These are phyloP conservation scores for Ptilonorhynchus violaceus DNA, from an alignment of 2,113 vertebrate species.

Conservation along the genomic window DNA sequence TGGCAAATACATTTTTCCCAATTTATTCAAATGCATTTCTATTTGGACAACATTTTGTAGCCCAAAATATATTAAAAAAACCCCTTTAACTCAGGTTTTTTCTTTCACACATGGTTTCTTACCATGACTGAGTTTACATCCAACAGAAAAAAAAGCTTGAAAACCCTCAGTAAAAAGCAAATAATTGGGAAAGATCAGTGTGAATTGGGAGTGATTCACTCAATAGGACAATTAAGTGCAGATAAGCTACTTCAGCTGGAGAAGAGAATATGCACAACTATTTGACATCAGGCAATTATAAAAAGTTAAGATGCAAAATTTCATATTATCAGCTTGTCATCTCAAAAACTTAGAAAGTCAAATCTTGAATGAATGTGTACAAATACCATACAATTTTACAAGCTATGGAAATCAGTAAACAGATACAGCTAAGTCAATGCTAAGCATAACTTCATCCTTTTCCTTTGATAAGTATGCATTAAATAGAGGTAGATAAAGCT, in stretches of 20 bases:
- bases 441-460: neutral
- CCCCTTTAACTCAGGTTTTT: neutral
- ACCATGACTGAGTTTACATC: neutral
- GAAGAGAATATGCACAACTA: neutral
- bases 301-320: neutral
- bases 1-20: neutral
- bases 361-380: neutral
- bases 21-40: neutral
- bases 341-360: neutral
- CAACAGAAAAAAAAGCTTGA: neutral
- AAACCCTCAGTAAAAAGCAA: neutral
- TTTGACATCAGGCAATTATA: neutral
- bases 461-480: neutral
- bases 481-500: neutral
- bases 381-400: neutral
- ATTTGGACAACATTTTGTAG: neutral
- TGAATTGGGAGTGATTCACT: neutral
- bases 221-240: neutral
- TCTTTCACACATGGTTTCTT: neutral
- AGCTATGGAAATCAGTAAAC: neutral
- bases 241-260: neutral
- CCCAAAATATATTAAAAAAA: neutral
- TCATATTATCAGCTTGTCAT: neutral
- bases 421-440: neutral
- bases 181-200: neutral